Percentiles rank a stretch among this genome's conserved stretches.
Conservation (phyloP, 2,888 invertebrate genomes). For the Druceiella hillmani region DNA sequence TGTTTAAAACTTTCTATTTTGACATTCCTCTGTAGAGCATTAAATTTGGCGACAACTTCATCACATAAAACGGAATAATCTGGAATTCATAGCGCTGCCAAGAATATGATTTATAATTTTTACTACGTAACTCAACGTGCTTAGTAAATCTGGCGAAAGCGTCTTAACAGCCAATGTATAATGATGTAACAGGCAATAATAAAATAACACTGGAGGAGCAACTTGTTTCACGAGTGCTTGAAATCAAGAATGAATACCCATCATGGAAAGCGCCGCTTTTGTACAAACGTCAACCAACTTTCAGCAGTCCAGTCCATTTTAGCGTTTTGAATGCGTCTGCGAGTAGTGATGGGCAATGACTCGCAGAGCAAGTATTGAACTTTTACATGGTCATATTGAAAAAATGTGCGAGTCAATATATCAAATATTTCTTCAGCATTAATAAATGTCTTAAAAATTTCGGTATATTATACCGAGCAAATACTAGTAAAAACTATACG, state of each 20-base stretch:
- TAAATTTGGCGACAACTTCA: too few species aligned
- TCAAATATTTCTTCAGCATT: too few species aligned
- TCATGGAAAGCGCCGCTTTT: conserved; percentile 23
- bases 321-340: conserved; percentile 24
- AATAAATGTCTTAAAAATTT: too few species aligned
- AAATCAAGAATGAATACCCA: conserved; percentile 23
- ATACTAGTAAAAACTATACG: conserved; percentile 21
- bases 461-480: conserved; percentile 20
- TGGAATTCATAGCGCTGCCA: conserved; percentile 16
- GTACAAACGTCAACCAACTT: conserved; percentile 23
- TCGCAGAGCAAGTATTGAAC: conserved; percentile 23
- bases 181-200: conserved; percentile 22
- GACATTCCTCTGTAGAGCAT: too few species aligned
- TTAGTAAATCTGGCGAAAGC: conserved; percentile 20
- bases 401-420: too few species aligned
- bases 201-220: conserved; percentile 21
- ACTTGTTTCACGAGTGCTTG: conserved; percentile 24
- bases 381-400: conserved; percentile 20
- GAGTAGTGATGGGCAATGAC: conserved; percentile 23
- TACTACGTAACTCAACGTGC: conserved; percentile 20
- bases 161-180: conserved; percentile 24
- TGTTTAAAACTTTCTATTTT: too few species aligned
- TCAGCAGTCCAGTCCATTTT: conserved; percentile 22
- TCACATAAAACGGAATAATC: conserved; percentile 5
- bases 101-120: conserved; percentile 25